Percentiles rank a stretch among this genome's conserved stretches.
Conservation (phyloP, 1,140 invertebrate species). For the Glossosoma conforme region DNA sequence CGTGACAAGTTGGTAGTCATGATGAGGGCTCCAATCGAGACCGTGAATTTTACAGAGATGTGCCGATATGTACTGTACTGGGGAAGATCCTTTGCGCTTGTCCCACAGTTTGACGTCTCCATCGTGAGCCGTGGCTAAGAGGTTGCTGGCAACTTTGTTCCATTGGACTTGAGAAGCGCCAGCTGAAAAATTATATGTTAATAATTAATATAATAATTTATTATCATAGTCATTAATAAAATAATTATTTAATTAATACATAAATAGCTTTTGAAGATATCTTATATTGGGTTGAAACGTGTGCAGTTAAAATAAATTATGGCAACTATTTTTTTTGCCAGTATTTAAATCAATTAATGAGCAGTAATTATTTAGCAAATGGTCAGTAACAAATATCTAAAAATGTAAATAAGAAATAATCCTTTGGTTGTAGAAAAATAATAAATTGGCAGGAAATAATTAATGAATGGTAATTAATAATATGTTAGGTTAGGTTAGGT, state of each 20-base stretch:
- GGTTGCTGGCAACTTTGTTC: conserved; percentile 77
- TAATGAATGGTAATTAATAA: too few relatives aligned
- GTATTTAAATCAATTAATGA: too few relatives aligned
- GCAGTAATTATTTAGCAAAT: too few relatives aligned
- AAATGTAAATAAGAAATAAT: too few relatives aligned
- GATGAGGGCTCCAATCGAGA: conserved; percentile 86
- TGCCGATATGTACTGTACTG: conserved; percentile 88
- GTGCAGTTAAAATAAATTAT: too few relatives aligned
- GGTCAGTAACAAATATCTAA: too few relatives aligned
- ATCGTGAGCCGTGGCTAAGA: conserved; percentile 90
- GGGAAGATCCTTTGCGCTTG: conserved; percentile 78
- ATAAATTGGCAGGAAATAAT: too few relatives aligned
- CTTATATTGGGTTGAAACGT: neutral
- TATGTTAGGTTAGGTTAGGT: too few relatives aligned
- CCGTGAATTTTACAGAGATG: conserved; percentile 91
- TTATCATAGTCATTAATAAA: neutral
- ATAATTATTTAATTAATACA: neutral
- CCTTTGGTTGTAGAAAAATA: too few relatives aligned
- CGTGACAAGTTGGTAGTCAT: conserved; percentile 83
- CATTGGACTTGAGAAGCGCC: conserved; percentile 92
- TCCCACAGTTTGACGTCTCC: conserved; percentile 96
- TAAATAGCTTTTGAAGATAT: neutral
- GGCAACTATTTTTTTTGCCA: too few relatives aligned
- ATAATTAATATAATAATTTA: too few relatives aligned
- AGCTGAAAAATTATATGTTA: conserved; percentile 52